These are phyloP conservation scores for Urocitellus parryii DNA, from an alignment of 2,113 vertebrate species.

Conservation along the genomic window DNA sequence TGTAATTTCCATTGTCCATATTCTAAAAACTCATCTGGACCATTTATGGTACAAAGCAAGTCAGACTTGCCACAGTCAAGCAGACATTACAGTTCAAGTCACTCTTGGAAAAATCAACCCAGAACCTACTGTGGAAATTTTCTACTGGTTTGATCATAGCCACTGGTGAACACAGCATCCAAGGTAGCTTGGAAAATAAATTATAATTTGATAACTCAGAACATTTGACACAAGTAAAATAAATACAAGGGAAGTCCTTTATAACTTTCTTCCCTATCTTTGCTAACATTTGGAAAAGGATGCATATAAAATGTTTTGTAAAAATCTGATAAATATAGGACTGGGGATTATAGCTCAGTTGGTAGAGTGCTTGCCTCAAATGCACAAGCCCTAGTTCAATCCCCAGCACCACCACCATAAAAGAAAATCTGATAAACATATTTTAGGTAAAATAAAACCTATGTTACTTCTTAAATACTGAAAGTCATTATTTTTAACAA, in stretches of 20 bases:
- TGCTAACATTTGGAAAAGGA: neutral
- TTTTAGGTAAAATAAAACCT: neutral
- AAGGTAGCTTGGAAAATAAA: conserved; percentile 47
- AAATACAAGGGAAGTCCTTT: neutral
- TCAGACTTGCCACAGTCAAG: conserved; percentile 77
- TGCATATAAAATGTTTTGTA: neutral
- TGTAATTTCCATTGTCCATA: conserved; percentile 77
- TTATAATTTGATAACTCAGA: conserved; percentile 1
- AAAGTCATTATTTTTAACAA: neutral
- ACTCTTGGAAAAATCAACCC: conserved; percentile 79
- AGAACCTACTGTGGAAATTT: conserved; percentile 72
- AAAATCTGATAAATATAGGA: neutral
- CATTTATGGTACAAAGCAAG: conserved; percentile 82
- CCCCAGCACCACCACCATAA: too few relatives aligned
- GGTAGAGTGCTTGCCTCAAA: too few relatives aligned
- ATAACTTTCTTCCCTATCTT: neutral
- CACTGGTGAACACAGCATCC: conserved; percentile 20
- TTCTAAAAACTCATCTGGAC: conserved; percentile 76
- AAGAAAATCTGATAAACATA: neutral
- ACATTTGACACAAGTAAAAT: neutral
- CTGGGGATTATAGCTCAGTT: too few relatives aligned
- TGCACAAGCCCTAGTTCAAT: too few relatives aligned
- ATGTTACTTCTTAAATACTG: neutral
- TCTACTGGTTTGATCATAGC: conserved; percentile 64
- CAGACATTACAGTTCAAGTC: conserved; percentile 80